Evolutionary conservation across 1,140 invertebrate genomes (phyloP).

Genomic region (Drosophila nigrodunni): DNA sequence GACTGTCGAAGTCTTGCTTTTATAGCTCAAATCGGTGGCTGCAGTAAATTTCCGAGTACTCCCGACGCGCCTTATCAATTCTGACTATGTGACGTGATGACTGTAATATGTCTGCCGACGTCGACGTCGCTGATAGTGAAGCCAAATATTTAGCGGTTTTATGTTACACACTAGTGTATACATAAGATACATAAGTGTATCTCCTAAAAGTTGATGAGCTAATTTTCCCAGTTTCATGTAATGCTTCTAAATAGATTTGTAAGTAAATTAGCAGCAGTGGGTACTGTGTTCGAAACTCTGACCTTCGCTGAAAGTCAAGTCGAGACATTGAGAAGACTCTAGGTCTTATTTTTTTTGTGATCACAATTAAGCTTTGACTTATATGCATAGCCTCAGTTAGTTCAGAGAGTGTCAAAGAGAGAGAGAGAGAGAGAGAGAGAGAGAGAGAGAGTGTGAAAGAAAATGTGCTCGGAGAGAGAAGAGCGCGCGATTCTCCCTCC

Average conservation of each 20-base stretch:
- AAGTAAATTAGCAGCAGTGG: neutral
- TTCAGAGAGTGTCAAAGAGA: neutral
- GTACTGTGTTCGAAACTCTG: conserved; percentile 28
- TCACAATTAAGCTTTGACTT: conserved; percentile 62
- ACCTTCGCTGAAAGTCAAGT: conserved; percentile 74
- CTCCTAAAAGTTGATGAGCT: no score
- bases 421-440: neutral
- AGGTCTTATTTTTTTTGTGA: conserved; percentile 22
- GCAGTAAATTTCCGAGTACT: conserved; percentile 29
- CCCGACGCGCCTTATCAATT: conserved; percentile 32
- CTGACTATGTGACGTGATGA: conserved; percentile 1
- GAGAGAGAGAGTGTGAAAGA: neutral
- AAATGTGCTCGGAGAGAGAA: neutral
- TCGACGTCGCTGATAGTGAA: conserved; percentile 11
- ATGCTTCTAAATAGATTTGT: no score
- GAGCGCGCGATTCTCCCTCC: neutral
- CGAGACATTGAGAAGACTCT: conserved; percentile 24
- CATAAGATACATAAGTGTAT: no score
- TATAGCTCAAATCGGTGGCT: conserved; percentile 48
- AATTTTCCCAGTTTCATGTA: no score
- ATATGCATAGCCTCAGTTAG: conserved; percentile 52
- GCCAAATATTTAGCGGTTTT: conserved; percentile 19
- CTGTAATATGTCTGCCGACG: neutral
- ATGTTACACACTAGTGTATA: conserved; percentile 8
- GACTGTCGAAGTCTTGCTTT: conserved; percentile 43